Percentiles rank a stretch among this genome's conserved stretches.
phyloP scores from a whole-genome alignment of 2,888 invertebrate genomes.

The Formica aserva region DNA sequence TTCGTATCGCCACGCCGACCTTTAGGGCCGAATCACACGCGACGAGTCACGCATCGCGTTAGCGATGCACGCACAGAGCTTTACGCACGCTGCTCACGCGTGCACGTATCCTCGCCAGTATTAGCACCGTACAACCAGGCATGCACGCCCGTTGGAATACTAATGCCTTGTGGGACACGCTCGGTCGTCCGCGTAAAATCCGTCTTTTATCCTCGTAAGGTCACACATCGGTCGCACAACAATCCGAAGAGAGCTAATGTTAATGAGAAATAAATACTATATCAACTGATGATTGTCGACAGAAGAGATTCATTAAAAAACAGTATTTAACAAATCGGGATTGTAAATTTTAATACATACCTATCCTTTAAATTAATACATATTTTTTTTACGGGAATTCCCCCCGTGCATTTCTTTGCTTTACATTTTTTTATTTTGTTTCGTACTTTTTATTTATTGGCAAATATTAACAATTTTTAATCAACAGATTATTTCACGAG shows the following conservation, averaged over 20 bases:
- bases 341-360: not conserved
- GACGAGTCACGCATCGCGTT: constrained; percentile 74
- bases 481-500: not conserved
- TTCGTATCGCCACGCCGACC: constrained; percentile 70
- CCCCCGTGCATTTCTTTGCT: not conserved
- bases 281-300: not conserved
- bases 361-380: not conserved
- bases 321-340: not conserved
- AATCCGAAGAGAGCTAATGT: constrained; percentile 8
- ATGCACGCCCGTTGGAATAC: constrained; percentile 62
- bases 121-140: constrained; percentile 79
- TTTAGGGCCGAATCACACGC: constrained; percentile 76
- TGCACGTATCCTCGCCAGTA: constrained; percentile 78
- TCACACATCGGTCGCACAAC: constrained; percentile 15
- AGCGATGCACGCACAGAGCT: constrained; percentile 75
- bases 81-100: constrained; percentile 79
- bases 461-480: constrained; percentile 4
- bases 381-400: not conserved
- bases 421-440: not conserved
- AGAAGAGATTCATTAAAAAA: not conserved
- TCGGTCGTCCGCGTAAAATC: constrained; percentile 47
- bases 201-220: constrained; percentile 51
- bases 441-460: not conserved
- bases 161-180: constrained; percentile 56
- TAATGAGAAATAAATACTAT: constrained; percentile 11